phyloP scores from a whole-genome alignment of 2,113 vertebrate species.

The Uria lomvia region DNA sequence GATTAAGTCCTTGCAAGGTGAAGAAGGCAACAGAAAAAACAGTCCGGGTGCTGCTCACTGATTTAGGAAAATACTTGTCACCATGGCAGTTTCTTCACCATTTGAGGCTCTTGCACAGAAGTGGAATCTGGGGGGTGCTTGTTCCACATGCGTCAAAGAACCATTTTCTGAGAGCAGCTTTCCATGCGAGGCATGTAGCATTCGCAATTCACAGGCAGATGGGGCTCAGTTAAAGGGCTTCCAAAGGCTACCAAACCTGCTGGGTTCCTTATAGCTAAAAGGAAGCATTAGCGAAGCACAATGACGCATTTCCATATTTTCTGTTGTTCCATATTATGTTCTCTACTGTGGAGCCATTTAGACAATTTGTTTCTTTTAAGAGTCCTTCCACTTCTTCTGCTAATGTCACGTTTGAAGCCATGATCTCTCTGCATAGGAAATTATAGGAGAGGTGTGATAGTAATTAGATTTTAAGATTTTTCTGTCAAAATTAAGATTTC shows the following conservation, averaged over 20 bases:
- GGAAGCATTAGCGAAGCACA: neutral
- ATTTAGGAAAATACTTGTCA: neutral
- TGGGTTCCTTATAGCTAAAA: neutral
- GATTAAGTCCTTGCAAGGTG: neutral
- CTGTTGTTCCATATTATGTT: neutral
- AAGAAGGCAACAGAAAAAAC: neutral
- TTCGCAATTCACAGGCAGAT: neutral
- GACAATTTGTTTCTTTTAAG: neutral
- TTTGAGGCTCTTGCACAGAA: neutral
- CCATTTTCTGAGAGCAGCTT: neutral
- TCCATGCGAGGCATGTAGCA: neutral
- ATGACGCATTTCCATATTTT: neutral
- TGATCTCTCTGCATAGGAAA: neutral
- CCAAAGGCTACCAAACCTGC: neutral
- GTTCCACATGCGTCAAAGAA: neutral
- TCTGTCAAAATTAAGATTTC: neutral
- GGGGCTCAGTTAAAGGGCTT: neutral
- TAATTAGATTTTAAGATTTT: neutral
- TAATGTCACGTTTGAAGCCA: neutral
- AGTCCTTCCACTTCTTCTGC: neutral
- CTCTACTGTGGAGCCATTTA: neutral
- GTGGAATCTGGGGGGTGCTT: neutral
- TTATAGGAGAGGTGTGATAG: neutral
- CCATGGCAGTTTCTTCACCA: neutral
- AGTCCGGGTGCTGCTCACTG: neutral